phyloP scores from a whole-genome alignment of 1,140 invertebrate species.

The Cyclina sinensis region DNA sequence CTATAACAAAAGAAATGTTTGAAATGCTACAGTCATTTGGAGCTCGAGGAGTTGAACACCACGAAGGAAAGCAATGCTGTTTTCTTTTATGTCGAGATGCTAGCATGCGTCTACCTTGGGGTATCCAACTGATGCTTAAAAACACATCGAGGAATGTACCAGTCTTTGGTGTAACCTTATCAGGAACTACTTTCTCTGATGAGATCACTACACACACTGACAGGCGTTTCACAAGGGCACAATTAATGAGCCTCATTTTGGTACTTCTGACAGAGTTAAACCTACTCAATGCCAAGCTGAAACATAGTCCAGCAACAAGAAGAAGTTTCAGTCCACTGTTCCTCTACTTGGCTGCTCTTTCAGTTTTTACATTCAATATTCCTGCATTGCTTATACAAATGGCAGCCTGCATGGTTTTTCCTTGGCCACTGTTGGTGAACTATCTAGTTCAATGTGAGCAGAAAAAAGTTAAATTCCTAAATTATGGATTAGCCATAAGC shows the following conservation, averaged over 20 bases:
- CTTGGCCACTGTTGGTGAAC: background rate
- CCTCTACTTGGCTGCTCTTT: background rate
- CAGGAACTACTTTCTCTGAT: background rate
- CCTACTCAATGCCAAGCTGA: background rate
- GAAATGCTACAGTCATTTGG: slow-evolving; percentile 9
- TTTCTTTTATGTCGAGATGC: background rate
- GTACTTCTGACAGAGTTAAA: background rate
- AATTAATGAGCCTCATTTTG: background rate
- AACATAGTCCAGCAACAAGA: background rate
- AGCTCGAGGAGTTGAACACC: background rate
- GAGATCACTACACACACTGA: background rate
- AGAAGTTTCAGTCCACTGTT: too few relatives aligned
- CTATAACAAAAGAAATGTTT: background rate
- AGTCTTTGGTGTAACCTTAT: background rate
- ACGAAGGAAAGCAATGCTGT: slow-evolving; percentile 4
- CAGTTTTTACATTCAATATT: background rate
- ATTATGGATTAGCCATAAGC: background rate
- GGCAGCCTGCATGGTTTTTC: background rate
- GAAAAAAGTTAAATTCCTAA: background rate
- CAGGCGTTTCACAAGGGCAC: background rate
- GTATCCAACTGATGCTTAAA: background rate
- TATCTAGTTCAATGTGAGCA: background rate
- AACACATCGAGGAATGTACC: background rate
- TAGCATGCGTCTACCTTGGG: background rate
- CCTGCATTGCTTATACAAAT: background rate